Conservation (phyloP, 2,888 invertebrate genomes). For the Coelopa pilipes region DNA sequence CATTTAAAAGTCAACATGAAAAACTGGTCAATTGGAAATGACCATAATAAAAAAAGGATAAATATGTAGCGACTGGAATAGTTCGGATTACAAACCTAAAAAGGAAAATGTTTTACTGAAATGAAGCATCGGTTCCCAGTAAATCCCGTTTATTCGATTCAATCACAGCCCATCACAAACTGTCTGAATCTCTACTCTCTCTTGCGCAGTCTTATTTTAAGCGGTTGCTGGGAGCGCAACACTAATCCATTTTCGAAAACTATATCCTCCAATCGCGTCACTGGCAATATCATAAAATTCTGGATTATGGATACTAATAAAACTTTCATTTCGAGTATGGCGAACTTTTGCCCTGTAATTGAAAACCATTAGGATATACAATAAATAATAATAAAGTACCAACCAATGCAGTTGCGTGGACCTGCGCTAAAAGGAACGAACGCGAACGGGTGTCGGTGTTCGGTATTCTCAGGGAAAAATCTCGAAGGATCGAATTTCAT, state of each 20-base stretch:
- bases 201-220: constrained; percentile 53
- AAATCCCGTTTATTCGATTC: neutral
- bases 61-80: constrained; percentile 15
- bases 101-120: neutral
- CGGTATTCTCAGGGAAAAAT: constrained; percentile 72
- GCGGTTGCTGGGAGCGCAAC: constrained; percentile 66
- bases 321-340: constrained; percentile 74
- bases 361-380: neutral
- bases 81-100: constrained; percentile 10
- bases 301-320: constrained; percentile 70
- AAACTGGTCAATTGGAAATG: constrained; percentile 7
- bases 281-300: constrained; percentile 69
- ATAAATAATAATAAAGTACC: constrained; percentile 27
- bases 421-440: constrained; percentile 78
- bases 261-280: constrained; percentile 67
- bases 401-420: constrained; percentile 77
- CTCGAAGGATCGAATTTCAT: constrained; percentile 71
- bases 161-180: neutral
- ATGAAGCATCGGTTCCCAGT: neutral
- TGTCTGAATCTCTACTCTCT: constrained; percentile 39
- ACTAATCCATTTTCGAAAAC: constrained; percentile 68
- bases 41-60: constrained; percentile 23
- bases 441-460: constrained; percentile 72
- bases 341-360: constrained; percentile 73
- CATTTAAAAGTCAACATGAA: neutral